Percentiles rank a stretch among this genome's conserved stretches.
These are phyloP conservation scores for Aurelia sp. DNA, from an alignment of 30 jellyfish, hydroid and myxozoan species.

Conservation along the genomic window DNA sequence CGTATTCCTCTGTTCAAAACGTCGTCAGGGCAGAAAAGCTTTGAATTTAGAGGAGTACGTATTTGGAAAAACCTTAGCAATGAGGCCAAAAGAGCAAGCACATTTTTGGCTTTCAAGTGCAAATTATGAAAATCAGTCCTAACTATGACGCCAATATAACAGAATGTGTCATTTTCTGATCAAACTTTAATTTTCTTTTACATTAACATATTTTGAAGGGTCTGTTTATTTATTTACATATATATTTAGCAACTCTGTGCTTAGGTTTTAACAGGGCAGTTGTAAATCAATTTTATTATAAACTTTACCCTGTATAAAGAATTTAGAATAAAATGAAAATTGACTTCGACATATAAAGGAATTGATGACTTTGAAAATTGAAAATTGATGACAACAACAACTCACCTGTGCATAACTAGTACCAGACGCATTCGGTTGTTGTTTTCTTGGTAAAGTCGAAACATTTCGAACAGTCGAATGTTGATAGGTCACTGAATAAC, in stretches of 20 bases:
- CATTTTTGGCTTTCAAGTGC: not conserved
- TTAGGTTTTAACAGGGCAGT: too few species aligned
- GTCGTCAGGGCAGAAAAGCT: too few species aligned
- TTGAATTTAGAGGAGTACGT: too few species aligned
- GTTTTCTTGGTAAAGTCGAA: slow-evolving; percentile 69
- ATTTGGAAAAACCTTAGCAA: not conserved
- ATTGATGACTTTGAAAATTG: too few species aligned
- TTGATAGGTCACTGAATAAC: slow-evolving; percentile 76
- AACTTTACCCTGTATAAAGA: not conserved
- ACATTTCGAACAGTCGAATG: slow-evolving; percentile 81
- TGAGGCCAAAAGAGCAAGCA: not conserved
- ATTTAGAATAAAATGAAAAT: not conserved
- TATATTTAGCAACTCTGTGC: too few species aligned
- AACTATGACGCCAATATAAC: too few species aligned
- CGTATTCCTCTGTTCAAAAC: too few species aligned
- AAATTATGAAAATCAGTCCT: not conserved
- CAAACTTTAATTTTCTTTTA: too few species aligned
- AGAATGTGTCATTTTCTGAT: too few species aligned
- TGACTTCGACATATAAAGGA: not conserved
- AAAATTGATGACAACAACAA: not conserved
- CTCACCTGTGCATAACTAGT: slow-evolving; percentile 55
- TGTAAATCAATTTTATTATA: not conserved
- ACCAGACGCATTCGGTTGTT: slow-evolving; percentile 21
- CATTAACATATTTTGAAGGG: too few species aligned
- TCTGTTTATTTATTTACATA: too few species aligned